Conservation (phyloP, 2,113 vertebrate species). For the Pelobates fuscus region DNA sequence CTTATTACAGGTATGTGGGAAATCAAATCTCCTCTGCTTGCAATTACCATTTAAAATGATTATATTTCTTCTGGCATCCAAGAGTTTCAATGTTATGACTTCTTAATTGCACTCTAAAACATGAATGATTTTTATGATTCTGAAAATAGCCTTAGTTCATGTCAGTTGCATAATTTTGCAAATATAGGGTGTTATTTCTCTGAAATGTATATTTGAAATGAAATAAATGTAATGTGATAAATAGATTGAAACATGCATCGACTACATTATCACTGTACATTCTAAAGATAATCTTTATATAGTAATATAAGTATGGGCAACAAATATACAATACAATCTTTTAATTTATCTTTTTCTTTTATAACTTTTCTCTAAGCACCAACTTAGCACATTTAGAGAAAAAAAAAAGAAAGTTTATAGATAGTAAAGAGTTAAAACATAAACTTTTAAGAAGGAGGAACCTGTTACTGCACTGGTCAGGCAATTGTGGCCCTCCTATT, state of each 20-base stretch:
- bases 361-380: too few relatives aligned
- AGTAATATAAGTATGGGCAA: too few relatives aligned
- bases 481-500: too few relatives aligned
- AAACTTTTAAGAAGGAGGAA: too few relatives aligned
- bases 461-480: too few relatives aligned
- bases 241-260: not conserved
- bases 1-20: slow-evolving; percentile 51
- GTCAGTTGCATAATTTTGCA: slow-evolving; percentile 55
- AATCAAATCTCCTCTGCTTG: slow-evolving; percentile 50
- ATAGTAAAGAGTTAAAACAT: too few relatives aligned
- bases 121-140: slow-evolving; percentile 61
- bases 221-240: not conserved
- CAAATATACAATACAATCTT: too few relatives aligned
- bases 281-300: too few relatives aligned
- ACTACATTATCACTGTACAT: not conserved
- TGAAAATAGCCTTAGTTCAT: slow-evolving; percentile 50
- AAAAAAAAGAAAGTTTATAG: too few relatives aligned
- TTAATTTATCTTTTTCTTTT: too few relatives aligned
- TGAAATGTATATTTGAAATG: not conserved
- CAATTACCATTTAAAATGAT: slow-evolving; percentile 54
- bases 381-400: too few relatives aligned
- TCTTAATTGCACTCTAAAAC: slow-evolving; percentile 60
- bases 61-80: slow-evolving; percentile 56
- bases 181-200: slow-evolving; percentile 5
- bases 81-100: slow-evolving; percentile 61